These are phyloP conservation scores for Benthochromis sp. DNA, from an alignment of 2,113 vertebrate genomes.

Conservation along the genomic window DNA sequence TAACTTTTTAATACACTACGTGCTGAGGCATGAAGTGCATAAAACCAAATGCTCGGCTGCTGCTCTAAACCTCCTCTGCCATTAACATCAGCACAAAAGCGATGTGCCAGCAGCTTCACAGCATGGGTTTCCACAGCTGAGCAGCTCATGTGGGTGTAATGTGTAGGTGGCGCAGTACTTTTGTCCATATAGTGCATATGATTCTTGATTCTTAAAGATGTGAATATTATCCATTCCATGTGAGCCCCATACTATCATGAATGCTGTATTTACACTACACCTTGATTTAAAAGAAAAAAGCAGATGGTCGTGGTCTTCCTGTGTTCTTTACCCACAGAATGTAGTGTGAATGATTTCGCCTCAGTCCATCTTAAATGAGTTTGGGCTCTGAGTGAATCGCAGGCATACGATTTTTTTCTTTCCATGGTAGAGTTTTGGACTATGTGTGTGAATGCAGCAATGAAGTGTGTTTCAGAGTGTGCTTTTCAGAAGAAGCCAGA, in stretches of 20 bases:
- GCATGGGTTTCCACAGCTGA: background rate
- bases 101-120: background rate
- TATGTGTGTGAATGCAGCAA: background rate
- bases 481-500: background rate
- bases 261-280: background rate
- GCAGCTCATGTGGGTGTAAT: background rate
- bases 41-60: background rate
- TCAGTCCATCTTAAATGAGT: background rate
- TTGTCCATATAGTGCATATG: background rate
- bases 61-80: background rate
- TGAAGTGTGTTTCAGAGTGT: background rate
- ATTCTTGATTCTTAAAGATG: background rate
- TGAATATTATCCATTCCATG: background rate
- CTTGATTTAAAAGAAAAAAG: background rate
- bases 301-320: background rate
- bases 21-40: background rate
- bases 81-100: background rate
- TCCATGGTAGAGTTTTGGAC: background rate
- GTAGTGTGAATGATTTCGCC: background rate
- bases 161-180: background rate
- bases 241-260: background rate
- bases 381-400: background rate
- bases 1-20: background rate
- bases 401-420: background rate
- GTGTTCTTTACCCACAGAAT: background rate